Conservation (phyloP, 2,113 vertebrate genomes). For the Fregata magnificens region DNA sequence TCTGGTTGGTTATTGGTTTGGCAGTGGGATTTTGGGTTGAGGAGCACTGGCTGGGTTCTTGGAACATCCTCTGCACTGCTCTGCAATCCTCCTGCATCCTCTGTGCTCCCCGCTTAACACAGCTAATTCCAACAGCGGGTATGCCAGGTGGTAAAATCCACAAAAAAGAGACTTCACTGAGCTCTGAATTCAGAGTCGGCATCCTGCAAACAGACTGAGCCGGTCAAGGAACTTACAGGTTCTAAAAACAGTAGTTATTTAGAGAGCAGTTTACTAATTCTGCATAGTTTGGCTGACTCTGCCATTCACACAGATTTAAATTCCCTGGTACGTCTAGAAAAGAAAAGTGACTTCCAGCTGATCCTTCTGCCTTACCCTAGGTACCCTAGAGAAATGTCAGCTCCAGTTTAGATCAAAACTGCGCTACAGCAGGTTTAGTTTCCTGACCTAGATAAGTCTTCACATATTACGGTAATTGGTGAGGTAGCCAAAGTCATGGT, state of each 20-base stretch:
- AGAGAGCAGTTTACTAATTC: neutral
- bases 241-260: neutral
- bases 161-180: neutral
- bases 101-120: accelerated
- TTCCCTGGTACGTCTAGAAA: constrained; percentile 7
- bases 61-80: neutral
- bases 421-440: constrained; percentile 21
- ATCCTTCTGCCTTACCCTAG: constrained; percentile 46
- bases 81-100: neutral
- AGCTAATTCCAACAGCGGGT: neutral
- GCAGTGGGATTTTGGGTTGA: neutral
- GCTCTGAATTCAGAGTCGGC: neutral
- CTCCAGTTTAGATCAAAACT: constrained; percentile 50
- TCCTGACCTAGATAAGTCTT: constrained; percentile 58
- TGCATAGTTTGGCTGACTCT: neutral
- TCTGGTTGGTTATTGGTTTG: neutral
- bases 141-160: neutral
- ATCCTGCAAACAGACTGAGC: neutral
- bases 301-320: neutral
- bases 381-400: constrained; percentile 54
- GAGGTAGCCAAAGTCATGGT: constrained; percentile 3
- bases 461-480: neutral
- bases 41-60: neutral
- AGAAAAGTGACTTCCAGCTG: constrained; percentile 39
- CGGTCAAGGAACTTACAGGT: accelerated